Conservation (phyloP, 2,113 vertebrate species). For the Saccopteryx leptura region DNA sequence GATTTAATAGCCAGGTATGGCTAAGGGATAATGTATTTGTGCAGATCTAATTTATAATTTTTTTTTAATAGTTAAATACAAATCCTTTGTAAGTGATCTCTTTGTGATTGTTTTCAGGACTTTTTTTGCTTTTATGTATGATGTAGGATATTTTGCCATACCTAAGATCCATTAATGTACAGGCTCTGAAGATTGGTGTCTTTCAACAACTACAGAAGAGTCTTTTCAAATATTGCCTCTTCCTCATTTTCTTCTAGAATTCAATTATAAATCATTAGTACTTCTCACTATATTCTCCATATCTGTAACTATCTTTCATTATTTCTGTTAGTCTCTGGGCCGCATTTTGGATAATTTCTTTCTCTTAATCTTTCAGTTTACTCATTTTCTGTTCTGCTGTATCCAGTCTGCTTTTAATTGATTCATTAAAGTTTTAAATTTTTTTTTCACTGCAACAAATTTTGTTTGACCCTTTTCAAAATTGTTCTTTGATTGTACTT, state of each 20-base stretch:
- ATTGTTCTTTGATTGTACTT: slow-evolving; percentile 57
- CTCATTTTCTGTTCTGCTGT: background rate
- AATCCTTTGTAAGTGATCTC: slow-evolving; percentile 39
- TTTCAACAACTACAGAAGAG: slow-evolving; percentile 24
- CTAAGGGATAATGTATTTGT: background rate
- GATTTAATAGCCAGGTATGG: background rate
- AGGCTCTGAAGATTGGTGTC: slow-evolving; percentile 8
- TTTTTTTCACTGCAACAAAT: background rate
- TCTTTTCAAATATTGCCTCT: slow-evolving; percentile 28
- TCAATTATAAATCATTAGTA: slow-evolving; percentile 14
- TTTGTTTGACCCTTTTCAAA: slow-evolving; percentile 28
- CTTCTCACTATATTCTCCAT: background rate
- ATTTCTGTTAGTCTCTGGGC: background rate
- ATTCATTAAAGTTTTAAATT: slow-evolving; percentile 27
- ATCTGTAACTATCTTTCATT: background rate
- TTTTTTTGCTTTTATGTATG: slow-evolving; percentile 6
- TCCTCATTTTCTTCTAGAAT: slow-evolving; percentile 56
- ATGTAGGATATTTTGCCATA: slow-evolving; percentile 2
- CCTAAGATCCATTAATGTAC: background rate
- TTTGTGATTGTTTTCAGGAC: slow-evolving; percentile 23
- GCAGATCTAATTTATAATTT: background rate
- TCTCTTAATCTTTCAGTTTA: background rate
- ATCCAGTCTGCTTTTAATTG: background rate
- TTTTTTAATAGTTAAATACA: slow-evolving; percentile 36
- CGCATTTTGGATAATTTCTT: slow-evolving; percentile 50